A percentile compares a stretch with the other conserved stretches of the same genome.
phyloP scores from a whole-genome alignment of 2,113 vertebrate genomes.

The Dromiciops gliroides region DNA sequence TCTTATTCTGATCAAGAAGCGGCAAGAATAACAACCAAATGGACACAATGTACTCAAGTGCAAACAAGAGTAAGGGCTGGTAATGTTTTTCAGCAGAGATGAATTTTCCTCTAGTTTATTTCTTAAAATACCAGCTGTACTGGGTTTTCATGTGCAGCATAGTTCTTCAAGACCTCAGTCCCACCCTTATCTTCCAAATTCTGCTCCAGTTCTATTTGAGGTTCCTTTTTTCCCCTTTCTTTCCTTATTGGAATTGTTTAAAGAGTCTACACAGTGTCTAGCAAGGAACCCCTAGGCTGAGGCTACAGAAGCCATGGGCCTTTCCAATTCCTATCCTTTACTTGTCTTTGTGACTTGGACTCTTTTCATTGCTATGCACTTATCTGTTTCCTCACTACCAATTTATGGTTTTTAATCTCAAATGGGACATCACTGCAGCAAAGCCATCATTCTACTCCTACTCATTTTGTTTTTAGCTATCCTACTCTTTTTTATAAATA shows the following conservation, averaged over 20 bases:
- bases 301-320: neutral
- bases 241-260: neutral
- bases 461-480: neutral
- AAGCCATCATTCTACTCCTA: neutral
- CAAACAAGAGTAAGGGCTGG: neutral
- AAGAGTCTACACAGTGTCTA: neutral
- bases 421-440: neutral
- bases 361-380: neutral
- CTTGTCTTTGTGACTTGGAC: neutral
- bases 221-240: neutral
- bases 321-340: neutral
- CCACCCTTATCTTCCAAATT: neutral
- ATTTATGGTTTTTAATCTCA: neutral
- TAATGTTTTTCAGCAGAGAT: neutral
- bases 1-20: slow-evolving; percentile 37
- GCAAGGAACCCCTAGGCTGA: neutral
- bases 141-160: slow-evolving; percentile 31
- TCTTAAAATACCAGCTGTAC: neutral
- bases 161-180: neutral
- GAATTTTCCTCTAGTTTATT: slow-evolving; percentile 24
- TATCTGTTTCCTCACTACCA: neutral
- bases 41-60: slow-evolving; percentile 34
- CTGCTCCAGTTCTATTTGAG: neutral
- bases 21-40: neutral
- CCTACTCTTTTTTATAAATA: too few species aligned